Evolutionary conservation across 2,113 vertebrate species (phyloP), one percentile per base, ranked within the genome.

Genomic region (Pterocles gutturalis): DNA sequence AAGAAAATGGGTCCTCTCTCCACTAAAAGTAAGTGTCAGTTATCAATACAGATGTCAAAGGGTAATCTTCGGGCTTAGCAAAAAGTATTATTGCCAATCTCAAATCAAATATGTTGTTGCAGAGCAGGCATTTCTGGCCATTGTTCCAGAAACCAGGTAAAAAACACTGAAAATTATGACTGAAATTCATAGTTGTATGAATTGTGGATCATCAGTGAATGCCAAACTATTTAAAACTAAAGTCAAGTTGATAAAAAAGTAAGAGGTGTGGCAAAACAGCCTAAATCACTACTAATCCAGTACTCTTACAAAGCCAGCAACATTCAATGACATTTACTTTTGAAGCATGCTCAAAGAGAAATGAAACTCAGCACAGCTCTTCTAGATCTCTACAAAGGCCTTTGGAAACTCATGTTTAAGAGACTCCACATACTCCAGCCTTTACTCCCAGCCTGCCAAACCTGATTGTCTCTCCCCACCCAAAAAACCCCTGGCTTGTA

Each of bases 281-380:
- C 60, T 78, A 71, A 95, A 94, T 90, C 76, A 69, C 77, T 75
- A 71, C 69, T 78, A 73, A 92, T 78, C 88, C 83, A 89, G 71
- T 33, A 67, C 43, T 62, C 36, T 54, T 58, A 87, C 12, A 71
- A 72, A 92, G 76, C 33, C 90, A 92, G 55, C 17, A 89, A 57
- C 62, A 43, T 77, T 73, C 69, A 82, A 5, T n/a, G 55, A n/a
- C 57, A 79, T 41, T 73, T 73, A 45, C 54, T 85, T 61, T 79
- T 72, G 49, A 94, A 92, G 60, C 36, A 60, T 4, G 24, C 48
- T 79, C 53, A 22, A 48, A 92, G 53, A 87, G 66, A 87, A 93
- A 75, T 21, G 51, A 85, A 95, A 58, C n/a, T 13, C 58, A 54
- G 55, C 66, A 73, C 45, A 61, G 38, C 29, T 46, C 65, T 79